Base-by-base conservation (phyloP, 37 sponge, comb jelly and placozoan species). In the Hormiphora californensis region DNA sequence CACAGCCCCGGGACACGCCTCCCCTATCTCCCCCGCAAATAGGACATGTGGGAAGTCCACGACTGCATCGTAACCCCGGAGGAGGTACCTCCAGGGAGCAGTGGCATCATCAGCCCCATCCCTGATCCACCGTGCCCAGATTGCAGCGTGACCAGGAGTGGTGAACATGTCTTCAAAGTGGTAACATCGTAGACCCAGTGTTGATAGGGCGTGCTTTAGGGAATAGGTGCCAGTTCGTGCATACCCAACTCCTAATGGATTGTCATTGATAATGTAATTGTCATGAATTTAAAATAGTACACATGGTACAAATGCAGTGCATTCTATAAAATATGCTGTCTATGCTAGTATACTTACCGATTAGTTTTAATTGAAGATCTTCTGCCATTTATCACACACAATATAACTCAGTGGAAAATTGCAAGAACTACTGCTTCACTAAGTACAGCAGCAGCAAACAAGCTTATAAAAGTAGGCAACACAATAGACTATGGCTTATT, bases 101-200 rank as follows among this genome's bases (percentile, higher is more conserved):
- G 59, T 12, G 7, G 3, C 22, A 57, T 28, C 9, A 11, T 65
- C 37, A 4, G 5, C 67, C 37, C 15, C 35, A 39, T 65, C 35
- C 17, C 4, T 40, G 27, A 73, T 73, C 28, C n/a, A 73, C 46
- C 25, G 30, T 27, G 23, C 1, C 81, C 81, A 73, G n/a, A 33
- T 33, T 15, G 40, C n/a, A 22, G 81, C 32, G 46, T 73, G 81
- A 17, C 44, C 43, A 1, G 43, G 81, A 2, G 32, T 73, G 81
- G 44, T 39, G 46, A 73, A 73, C 0, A 40, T 73, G 27, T 73
- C 81, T 28, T 73, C 81, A 21, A 73, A 73, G 81, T 73, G 81
- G 44, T 73, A 73, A 19, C 81, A 73, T 33, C 43, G 40, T 25
- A 43, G 43, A 25, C 81, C 81, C 4, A 73, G 81, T 2, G 22